Percentiles rank a stretch among this genome's conserved stretches.
phyloP scores from a whole-genome alignment of 92 coral and sea anemone genomes.

The Desmophyllum pertusum region DNA sequence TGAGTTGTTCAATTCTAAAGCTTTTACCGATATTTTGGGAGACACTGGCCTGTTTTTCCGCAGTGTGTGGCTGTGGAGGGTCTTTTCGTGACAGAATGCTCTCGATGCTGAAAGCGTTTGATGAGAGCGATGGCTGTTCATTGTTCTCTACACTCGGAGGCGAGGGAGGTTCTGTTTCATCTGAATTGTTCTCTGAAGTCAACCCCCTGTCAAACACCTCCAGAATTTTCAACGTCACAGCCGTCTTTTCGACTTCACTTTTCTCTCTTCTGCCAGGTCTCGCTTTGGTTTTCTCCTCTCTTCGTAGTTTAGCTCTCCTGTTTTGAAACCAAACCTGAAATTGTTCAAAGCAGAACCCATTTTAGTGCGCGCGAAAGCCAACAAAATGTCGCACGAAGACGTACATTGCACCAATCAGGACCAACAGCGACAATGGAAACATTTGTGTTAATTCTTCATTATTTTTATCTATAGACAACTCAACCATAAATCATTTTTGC shows the following conservation, averaged over 20 bases:
- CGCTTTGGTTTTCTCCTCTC: constrained; percentile 93
- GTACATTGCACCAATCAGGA: neutral
- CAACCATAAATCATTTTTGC: neutral
- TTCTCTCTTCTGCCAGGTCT: constrained; percentile 92
- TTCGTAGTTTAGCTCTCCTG: constrained; percentile 88
- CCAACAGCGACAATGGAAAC: no score
- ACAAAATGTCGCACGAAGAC: neutral
- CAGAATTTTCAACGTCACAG: constrained; percentile 41
- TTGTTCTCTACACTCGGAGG: constrained; percentile 28
- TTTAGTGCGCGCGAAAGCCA: constrained; percentile 6
- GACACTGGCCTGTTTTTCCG: constrained; percentile 21
- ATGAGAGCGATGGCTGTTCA: constrained; percentile 22
- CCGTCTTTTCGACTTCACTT: constrained; percentile 76
- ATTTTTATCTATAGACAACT: neutral
- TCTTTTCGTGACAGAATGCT: constrained; percentile 80
- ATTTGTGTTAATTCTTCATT: neutral
- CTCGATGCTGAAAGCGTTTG: constrained; percentile 75
- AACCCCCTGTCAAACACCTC: constrained; percentile 40
- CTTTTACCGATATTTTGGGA: constrained; percentile 14
- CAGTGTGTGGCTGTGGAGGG: constrained; percentile 54
- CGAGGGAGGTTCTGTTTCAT: constrained; percentile 15
- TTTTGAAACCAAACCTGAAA: constrained; percentile 98
- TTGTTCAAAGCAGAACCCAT: constrained; percentile 8
- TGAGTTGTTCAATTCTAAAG: constrained; percentile 31
- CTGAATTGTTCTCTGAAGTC: constrained; percentile 11